Percentiles rank a stretch among this genome's conserved stretches.
These are phyloP conservation scores for Capromys pilorides DNA, from an alignment of 2,797 vertebrate species.

Conservation along the genomic window DNA sequence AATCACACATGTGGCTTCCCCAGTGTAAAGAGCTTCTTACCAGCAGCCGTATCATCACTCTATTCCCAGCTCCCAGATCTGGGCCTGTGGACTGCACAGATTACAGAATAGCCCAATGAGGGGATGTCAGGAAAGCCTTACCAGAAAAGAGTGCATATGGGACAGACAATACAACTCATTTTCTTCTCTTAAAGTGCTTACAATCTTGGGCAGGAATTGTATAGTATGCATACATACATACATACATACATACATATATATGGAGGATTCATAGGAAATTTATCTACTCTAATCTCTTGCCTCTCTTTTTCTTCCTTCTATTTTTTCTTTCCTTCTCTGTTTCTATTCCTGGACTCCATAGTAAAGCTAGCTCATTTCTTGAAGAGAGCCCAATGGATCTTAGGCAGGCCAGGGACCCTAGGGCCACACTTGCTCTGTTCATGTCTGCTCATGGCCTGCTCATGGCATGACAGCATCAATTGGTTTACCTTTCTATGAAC, in stretches of 20 bases:
- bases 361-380: background rate
- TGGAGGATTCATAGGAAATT: background rate
- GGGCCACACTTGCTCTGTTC: background rate
- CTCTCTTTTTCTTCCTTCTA: background rate
- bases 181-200: conserved; percentile 16
- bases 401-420: background rate
- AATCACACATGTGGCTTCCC: background rate
- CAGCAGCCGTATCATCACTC: background rate
- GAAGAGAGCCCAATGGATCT: background rate
- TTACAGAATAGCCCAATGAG: background rate
- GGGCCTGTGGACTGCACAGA: background rate
- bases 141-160: background rate
- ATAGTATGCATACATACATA: background rate
- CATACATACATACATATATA: background rate
- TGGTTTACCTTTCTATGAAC: background rate
- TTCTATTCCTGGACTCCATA: background rate
- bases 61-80: background rate
- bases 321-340: background rate
- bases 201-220: background rate
- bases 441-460: background rate
- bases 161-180: background rate
- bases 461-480: rapidly evolving
- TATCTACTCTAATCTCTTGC: background rate
- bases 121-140: background rate
- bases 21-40: background rate